These are phyloP conservation scores for Megaceryle torquata DNA, from an alignment of 2,113 vertebrate species.

Conservation along the genomic window DNA sequence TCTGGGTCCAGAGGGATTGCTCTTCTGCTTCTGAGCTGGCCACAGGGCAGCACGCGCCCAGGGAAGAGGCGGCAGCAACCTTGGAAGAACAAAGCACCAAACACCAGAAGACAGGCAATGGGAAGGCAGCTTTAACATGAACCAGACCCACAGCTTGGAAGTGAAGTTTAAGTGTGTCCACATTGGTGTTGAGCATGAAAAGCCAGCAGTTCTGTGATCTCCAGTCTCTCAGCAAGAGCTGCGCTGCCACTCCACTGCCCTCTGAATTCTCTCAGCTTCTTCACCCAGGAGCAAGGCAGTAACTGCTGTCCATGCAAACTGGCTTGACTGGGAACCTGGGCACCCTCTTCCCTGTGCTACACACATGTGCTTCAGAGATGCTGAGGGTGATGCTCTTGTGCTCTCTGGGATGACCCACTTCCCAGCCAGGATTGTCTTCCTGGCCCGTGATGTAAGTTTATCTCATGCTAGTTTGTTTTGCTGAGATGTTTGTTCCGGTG, in stretches of 20 bases:
- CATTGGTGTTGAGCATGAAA: not conserved
- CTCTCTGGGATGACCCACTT: constrained; percentile 34
- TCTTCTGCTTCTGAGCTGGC: not conserved
- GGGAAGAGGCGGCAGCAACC: not conserved
- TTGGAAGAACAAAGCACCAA: not conserved
- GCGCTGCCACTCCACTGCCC: not conserved
- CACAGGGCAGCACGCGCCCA: accelerated
- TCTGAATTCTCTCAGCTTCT: not conserved
- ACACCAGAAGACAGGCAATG: not conserved
- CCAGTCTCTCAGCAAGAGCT: not conserved
- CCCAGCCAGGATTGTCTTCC: constrained; percentile 21
- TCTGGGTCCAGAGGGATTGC: not conserved
- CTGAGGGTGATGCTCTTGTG: not conserved
- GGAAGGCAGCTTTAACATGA: not conserved
- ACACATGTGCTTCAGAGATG: not conserved
- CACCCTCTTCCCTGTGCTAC: accelerated
- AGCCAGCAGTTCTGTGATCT: not conserved
- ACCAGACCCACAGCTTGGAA: not conserved
- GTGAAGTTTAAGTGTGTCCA: not conserved
- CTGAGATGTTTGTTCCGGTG: not conserved
- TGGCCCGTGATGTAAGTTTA: not conserved
- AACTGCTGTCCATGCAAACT: not conserved
- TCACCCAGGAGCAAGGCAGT: not conserved
- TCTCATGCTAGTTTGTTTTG: constrained; percentile 38
- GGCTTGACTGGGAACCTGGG: not conserved